Conservation (phyloP, 1,140 invertebrate genomes). For the Caenorhabditis inopinata region DNA sequence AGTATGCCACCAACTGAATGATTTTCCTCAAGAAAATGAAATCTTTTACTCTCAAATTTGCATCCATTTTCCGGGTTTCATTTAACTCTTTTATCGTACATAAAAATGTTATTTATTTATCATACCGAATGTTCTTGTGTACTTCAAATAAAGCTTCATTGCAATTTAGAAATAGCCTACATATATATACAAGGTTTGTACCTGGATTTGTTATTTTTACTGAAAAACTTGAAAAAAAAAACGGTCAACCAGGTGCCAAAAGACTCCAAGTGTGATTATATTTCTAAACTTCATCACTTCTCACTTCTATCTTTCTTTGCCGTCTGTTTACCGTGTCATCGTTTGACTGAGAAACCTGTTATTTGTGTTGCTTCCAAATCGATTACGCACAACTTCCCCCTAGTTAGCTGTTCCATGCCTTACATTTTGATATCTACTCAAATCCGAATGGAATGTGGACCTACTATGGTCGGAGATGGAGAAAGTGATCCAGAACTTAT, state of each 20-base stretch:
- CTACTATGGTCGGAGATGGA: constrained; percentile 41
- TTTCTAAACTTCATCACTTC: no score
- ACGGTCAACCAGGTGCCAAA: no score
- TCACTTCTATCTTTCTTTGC: constrained; percentile 16
- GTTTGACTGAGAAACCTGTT: not conserved
- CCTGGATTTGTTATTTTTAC: no score
- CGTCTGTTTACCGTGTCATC: no score
- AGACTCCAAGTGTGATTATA: no score
- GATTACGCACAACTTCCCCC: not conserved
- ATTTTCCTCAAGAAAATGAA: not conserved
- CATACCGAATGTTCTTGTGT: no score
- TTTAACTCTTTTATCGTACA: not conserved
- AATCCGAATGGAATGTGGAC: constrained; percentile 39
- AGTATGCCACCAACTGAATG: not conserved
- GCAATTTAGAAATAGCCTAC: no score
- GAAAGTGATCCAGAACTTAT: constrained; percentile 33
- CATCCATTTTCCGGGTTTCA: not conserved
- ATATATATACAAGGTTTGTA: no score
- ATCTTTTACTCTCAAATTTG: not conserved
- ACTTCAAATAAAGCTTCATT: no score
- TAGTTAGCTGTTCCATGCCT: constrained; percentile 13
- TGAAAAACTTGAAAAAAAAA: no score
- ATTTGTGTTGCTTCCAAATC: not conserved
- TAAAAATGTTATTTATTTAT: no score
- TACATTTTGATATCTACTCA: constrained; percentile 41